Conservation (phyloP, 2,113 vertebrate genomes). For the Protobothrops flavoviridis region DNA sequence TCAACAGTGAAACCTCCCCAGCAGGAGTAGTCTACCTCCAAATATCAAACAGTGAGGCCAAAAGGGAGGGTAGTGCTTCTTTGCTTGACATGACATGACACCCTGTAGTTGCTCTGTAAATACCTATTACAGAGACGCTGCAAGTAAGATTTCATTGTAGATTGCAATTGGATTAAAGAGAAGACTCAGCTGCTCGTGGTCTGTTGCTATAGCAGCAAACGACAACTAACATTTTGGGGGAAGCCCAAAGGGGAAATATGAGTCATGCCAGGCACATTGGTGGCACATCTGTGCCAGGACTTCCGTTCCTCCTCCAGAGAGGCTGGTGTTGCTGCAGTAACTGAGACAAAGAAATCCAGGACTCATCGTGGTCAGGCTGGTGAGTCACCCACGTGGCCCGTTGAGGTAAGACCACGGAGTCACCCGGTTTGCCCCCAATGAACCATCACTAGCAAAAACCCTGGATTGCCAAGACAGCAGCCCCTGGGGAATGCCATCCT, state of each 20-base stretch:
- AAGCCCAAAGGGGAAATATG: conserved; percentile 2
- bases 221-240: not conserved
- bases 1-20: not conserved
- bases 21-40: not conserved
- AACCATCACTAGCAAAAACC: not conserved
- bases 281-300: not conserved
- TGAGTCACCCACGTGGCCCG: not conserved
- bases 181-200: not conserved
- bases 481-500: not conserved
- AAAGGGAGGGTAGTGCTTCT: not conserved
- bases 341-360: not conserved
- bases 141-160: not conserved
- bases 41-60: not conserved
- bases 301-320: not conserved
- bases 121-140: not conserved
- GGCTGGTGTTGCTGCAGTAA: not conserved
- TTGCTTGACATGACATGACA: not conserved
- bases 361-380: not conserved
- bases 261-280: not conserved
- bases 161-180: not conserved
- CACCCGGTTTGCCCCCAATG: not conserved
- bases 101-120: not conserved
- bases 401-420: not conserved
- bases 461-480: not conserved
- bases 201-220: not conserved